A percentile compares a stretch with the other conserved stretches of the same genome.
Evolutionary conservation across 1,140 invertebrate genomes (phyloP).

Genomic region (Chironomus tepperi): DNA sequence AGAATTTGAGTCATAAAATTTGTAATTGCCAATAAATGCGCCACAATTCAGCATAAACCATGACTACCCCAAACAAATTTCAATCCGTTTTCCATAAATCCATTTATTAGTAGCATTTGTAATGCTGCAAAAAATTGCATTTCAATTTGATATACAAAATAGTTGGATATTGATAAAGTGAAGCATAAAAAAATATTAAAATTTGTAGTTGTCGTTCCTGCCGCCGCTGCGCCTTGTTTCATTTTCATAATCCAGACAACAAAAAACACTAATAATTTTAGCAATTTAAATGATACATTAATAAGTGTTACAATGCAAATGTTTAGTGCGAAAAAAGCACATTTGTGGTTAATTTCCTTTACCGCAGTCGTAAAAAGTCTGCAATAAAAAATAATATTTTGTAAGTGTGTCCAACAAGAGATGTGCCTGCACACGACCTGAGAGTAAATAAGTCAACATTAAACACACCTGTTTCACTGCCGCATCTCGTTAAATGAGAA

Average conservation of each 20-base stretch:
- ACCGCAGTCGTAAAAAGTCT: not conserved
- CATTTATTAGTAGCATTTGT: too few species aligned
- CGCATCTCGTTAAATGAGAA: too few species aligned
- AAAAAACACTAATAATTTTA: not conserved
- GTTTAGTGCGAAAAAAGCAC: constrained; percentile 5
- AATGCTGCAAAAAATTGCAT: not conserved
- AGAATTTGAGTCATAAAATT: too few species aligned
- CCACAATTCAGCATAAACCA: too few species aligned
- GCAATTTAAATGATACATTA: constrained; percentile 9
- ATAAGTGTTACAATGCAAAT: constrained; percentile 10
- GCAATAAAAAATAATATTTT: too few species aligned
- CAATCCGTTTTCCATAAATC: too few species aligned
- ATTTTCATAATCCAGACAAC: not conserved
- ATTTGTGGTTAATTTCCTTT: constrained; percentile 10
- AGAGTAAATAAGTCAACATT: not conserved
- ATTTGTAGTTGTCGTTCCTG: not conserved
- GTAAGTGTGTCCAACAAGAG: too few species aligned
- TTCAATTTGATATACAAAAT: not conserved
- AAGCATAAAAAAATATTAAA: not conserved
- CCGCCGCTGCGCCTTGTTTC: not conserved
- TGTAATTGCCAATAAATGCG: too few species aligned
- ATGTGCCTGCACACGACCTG: too few species aligned
- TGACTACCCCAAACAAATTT: too few species aligned
- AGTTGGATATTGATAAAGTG: not conserved
- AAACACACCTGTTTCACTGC: not conserved